Evolutionary conservation across 2,888 invertebrate species (phyloP).

Genomic region (Dysmachus trigonus): DNA sequence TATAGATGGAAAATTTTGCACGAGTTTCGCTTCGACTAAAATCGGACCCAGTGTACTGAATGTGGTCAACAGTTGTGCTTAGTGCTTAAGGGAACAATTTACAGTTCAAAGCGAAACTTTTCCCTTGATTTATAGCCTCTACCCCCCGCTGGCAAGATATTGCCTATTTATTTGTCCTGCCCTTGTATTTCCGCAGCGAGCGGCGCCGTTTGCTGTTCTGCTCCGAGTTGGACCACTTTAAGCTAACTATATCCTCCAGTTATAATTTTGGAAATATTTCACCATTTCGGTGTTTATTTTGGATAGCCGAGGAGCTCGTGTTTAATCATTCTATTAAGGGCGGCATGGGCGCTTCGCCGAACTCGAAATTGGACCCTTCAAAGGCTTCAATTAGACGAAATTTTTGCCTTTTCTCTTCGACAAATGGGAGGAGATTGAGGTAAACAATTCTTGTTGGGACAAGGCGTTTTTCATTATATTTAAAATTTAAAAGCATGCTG

Average conservation of each 20-base stretch:
- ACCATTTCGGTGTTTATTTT: background rate
- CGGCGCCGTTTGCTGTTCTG: background rate
- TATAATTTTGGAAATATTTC: background rate
- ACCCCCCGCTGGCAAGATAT: background rate
- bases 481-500: background rate
- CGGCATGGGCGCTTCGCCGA: background rate
- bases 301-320: background rate
- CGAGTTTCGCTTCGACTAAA: background rate
- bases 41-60: background rate
- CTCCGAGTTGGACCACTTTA: background rate
- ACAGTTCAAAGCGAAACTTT: constrained; percentile 26
- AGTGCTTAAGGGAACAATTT: background rate
- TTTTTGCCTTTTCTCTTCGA: background rate
- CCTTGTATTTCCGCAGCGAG: background rate
- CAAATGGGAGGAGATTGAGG: background rate
- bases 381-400: background rate
- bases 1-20: background rate
- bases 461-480: background rate
- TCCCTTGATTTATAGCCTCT: background rate
- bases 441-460: background rate
- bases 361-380: background rate
- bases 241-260: background rate
- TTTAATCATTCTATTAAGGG: background rate
- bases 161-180: background rate
- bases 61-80: constrained; percentile 39